Percentiles rank a stretch among this genome's conserved stretches.
Evolutionary conservation across 2,113 vertebrate species (phyloP).

Genomic region (Hyperoodon ampullatus): DNA sequence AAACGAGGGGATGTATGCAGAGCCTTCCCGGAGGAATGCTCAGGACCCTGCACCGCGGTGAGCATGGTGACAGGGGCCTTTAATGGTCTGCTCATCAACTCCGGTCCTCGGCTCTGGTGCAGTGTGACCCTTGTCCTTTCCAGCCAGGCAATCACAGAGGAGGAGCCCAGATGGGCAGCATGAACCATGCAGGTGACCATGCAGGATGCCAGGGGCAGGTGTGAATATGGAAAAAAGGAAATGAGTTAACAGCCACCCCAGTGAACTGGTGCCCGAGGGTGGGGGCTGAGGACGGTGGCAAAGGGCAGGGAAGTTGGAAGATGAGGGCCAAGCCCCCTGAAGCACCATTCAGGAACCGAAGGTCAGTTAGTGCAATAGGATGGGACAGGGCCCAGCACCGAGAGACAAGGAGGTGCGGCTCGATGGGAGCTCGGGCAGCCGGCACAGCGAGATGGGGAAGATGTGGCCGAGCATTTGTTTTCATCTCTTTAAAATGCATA

Average conservation of each 20-base stretch:
- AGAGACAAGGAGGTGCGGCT: too few species aligned
- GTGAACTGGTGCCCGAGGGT: not conserved
- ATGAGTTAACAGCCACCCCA: not conserved
- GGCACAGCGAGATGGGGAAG: not conserved
- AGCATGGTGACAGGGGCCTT: not conserved
- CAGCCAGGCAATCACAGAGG: not conserved
- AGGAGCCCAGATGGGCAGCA: not conserved
- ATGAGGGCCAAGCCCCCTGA: not conserved
- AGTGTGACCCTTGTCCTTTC: not conserved
- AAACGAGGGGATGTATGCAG: not conserved
- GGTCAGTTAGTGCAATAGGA: not conserved
- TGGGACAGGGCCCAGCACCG: accelerated
- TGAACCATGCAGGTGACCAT: accelerated
- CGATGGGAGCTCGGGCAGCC: not conserved
- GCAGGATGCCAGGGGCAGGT: too few species aligned
- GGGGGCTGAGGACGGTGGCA: accelerated
- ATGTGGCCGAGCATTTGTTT: not conserved
- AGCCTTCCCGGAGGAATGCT: not conserved
- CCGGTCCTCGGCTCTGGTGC: not conserved
- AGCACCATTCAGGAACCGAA: not conserved
- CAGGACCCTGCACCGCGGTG: too few species aligned
- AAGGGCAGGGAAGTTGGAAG: not conserved
- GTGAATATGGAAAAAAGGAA: not conserved
- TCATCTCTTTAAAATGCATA: not conserved
- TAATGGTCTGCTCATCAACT: not conserved